Conservation (phyloP, 2,888 invertebrate species). For the Ametastegia equiseti region DNA sequence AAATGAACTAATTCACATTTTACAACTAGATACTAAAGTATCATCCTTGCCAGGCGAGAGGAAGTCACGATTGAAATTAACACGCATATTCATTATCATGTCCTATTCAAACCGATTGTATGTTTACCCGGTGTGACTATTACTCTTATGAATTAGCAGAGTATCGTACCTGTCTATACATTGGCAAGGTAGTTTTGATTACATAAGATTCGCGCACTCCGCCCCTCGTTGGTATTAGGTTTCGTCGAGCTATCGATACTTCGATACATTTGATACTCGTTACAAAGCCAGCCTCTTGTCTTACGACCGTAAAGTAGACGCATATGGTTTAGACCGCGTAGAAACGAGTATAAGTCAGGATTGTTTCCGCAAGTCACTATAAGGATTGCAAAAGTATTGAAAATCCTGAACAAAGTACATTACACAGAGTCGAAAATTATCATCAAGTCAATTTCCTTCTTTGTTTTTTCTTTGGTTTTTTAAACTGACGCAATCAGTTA, state of each 20-base stretch:
- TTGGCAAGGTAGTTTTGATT: conserved; percentile 7
- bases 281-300: conserved; percentile 29
- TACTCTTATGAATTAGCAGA: not conserved
- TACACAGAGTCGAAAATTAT: not conserved
- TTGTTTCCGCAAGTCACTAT: not conserved
- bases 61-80: conserved; percentile 18
- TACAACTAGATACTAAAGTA: not conserved
- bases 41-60: not conserved
- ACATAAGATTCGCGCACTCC: conserved; percentile 11
- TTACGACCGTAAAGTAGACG: conserved; percentile 1
- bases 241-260: conserved; percentile 31
- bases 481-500: not conserved
- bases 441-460: not conserved
- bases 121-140: not conserved
- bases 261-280: conserved; percentile 37
- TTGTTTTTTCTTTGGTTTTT: not conserved
- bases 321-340: not conserved
- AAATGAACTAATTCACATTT: conserved; percentile 1
- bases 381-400: not conserved
- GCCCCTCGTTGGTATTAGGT: conserved; percentile 32
- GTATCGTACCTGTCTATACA: not conserved
- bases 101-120: not conserved
- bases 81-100: not conserved
- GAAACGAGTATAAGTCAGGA: not conserved
- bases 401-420: not conserved